A percentile compares a stretch with the other conserved stretches of the same genome.
phyloP scores from a whole-genome alignment of 2,888 invertebrate genomes.

The Diabrotica balteata region DNA sequence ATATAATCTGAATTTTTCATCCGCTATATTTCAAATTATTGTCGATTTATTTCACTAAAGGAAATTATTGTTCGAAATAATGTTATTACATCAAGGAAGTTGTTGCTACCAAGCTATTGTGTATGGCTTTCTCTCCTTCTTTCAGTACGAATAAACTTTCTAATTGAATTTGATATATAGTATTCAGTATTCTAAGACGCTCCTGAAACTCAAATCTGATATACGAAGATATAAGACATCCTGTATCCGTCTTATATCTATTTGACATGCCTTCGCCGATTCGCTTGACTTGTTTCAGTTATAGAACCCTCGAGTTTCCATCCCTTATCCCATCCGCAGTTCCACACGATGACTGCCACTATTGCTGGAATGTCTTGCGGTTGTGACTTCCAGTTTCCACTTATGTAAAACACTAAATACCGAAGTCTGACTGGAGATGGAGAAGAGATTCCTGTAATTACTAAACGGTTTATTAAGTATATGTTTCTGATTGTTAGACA shows the following conservation, averaged over 20 bases:
- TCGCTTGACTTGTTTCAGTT: constrained; percentile 13
- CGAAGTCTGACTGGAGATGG: constrained; percentile 13
- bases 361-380: constrained; percentile 30
- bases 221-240: background rate
- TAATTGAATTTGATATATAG: no score
- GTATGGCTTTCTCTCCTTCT: no score
- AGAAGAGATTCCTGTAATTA: constrained; percentile 32
- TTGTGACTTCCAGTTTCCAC: constrained; percentile 19
- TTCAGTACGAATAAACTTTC: no score
- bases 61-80: no score
- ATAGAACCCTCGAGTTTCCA: constrained; percentile 17
- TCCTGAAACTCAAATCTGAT: no score
- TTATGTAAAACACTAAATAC: constrained; percentile 25
- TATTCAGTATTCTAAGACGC: no score
- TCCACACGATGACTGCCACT: constrained; percentile 26
- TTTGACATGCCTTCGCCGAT: constrained; percentile 5
- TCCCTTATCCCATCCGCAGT: constrained; percentile 24
- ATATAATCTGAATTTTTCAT: no score
- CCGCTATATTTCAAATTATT: no score
- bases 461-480: constrained; percentile 13
- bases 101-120: no score
- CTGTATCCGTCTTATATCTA: background rate
- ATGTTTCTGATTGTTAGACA: background rate
- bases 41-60: no score
- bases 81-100: no score